Base-by-base conservation (phyloP, 2,113 vertebrate species). In the Campylomormyrus tamandua region DNA sequence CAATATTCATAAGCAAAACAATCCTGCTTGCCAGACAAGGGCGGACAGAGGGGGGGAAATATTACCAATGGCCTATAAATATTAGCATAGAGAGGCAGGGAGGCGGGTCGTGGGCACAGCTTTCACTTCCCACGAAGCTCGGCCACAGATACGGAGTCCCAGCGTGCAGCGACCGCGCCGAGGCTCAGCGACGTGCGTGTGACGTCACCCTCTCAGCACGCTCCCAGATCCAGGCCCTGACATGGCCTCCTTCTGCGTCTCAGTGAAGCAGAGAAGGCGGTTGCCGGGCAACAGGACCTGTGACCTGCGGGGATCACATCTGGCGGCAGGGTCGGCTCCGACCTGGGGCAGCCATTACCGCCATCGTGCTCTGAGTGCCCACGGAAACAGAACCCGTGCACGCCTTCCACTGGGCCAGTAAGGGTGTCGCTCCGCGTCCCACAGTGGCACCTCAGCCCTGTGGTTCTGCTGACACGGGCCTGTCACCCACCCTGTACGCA, bases 1-100 rank as follows among this genome's bases (percentile, higher is more conserved):
- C 95, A 96, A 96, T 96, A 96, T 96, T 96, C 96, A 96, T 96
- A 96, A 96, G 96, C 90, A 95, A 96, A 96, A 96, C 94, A 96
- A 96, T 96, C 96, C 96, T 96, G 95, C 95, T 95, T 96, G 96
- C 96, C 96, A 96, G 96, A 96, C 96, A 96, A 96, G 96, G 95
- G 95, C 94, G 95, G 96, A 96, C 95, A 95, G 95, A 96, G 94
- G 94, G 95, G 94, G 95, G 95, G 94, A 95, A 95, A 95, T 95
- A 95, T 96, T 96, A 94, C 94, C 95, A 94, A 95, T 96, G 95
- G 94, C 48, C 88, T 62, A 89, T 84, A 85, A 88, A 88, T 74
- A 77, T 89, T 80, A 80, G 74, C 88, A 89, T 42, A 92, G 92
- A 93, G 93, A 93, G 93, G 95, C 95, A 92, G 90, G 91, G 92